Evolutionary conservation across 2,888 invertebrate genomes (phyloP).

Genomic region (Imbricaverruca yamaguchii): DNA sequence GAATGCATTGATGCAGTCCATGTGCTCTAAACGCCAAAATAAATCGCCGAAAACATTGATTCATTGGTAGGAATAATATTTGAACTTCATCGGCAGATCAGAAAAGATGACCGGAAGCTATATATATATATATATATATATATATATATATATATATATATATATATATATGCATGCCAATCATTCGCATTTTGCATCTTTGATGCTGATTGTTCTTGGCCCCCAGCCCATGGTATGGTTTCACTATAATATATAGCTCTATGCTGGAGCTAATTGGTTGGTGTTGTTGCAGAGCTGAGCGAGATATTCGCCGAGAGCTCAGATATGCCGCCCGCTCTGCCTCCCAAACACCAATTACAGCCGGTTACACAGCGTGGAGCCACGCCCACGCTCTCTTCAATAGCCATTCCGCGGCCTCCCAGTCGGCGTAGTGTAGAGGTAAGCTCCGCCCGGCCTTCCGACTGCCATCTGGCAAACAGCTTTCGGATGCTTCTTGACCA

Average conservation of each 20-base stretch:
- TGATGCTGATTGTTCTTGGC: background rate
- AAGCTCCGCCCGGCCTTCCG: slow-evolving; percentile 18
- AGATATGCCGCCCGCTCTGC: slow-evolving; percentile 59
- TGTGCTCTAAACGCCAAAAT: too few species aligned
- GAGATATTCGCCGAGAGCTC: slow-evolving; percentile 80
- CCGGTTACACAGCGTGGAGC: slow-evolving; percentile 53
- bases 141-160: too few species aligned
- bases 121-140: too few species aligned
- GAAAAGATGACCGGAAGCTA: too few species aligned
- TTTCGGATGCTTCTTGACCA: too few species aligned
- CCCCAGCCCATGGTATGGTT: background rate
- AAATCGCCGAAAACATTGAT: too few species aligned
- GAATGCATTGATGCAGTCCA: too few species aligned
- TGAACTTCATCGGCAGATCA: too few species aligned
- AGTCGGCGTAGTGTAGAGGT: slow-evolving; percentile 67
- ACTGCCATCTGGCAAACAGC: too few species aligned
- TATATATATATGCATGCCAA: too few species aligned
- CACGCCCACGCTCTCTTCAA: slow-evolving; percentile 63
- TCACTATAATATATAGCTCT: background rate
- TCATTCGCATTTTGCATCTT: too few species aligned
- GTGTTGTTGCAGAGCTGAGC: slow-evolving; percentile 32
- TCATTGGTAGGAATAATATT: too few species aligned
- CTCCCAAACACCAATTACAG: slow-evolving; percentile 50
- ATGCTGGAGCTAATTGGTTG: background rate
- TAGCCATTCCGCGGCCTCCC: slow-evolving; percentile 80